Evolutionary conservation across 2,797 vertebrate genomes (phyloP).

Genomic region (Sebastes melanostomus): DNA sequence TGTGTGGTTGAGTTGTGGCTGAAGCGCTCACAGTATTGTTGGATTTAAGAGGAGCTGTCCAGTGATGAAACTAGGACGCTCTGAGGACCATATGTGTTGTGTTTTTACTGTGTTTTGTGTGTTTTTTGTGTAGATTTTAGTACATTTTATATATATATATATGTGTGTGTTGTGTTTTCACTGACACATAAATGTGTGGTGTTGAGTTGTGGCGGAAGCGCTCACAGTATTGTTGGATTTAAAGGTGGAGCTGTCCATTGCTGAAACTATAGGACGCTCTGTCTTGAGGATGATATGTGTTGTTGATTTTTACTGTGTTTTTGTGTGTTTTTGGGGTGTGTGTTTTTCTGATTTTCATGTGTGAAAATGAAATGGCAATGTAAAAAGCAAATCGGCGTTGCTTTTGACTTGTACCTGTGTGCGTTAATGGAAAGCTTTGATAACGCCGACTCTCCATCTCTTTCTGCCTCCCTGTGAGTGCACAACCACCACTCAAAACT

Average conservation of each 20-base stretch:
- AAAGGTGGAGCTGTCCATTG: conserved; percentile 66
- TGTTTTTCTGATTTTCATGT: conserved; percentile 25
- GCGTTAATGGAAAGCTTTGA: conserved; percentile 48
- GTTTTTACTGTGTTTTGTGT: background rate
- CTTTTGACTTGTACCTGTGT: conserved; percentile 47
- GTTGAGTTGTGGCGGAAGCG: no score
- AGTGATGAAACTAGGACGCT: conserved; percentile 61
- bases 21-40: conserved; percentile 40
- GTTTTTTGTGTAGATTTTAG: background rate
- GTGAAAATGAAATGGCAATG: conserved; percentile 40
- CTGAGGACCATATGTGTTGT: background rate
- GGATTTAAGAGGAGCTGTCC: conserved; percentile 64
- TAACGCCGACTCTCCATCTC: conserved; percentile 28
- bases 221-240: conserved; percentile 22
- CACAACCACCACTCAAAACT: conserved; percentile 58
- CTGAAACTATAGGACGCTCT: conserved; percentile 57
- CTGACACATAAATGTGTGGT: no score
- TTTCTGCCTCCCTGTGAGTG: conserved; percentile 36
- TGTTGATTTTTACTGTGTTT: background rate
- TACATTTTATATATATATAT: no score
- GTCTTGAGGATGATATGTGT: background rate
- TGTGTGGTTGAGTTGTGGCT: conserved; percentile 29
- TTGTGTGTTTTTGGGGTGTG: background rate
- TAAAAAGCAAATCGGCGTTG: conserved; percentile 33
- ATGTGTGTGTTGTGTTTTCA: no score